These are phyloP conservation scores for Rhombomys opimus DNA, from an alignment of 2,113 vertebrate genomes.

Conservation along the genomic window DNA sequence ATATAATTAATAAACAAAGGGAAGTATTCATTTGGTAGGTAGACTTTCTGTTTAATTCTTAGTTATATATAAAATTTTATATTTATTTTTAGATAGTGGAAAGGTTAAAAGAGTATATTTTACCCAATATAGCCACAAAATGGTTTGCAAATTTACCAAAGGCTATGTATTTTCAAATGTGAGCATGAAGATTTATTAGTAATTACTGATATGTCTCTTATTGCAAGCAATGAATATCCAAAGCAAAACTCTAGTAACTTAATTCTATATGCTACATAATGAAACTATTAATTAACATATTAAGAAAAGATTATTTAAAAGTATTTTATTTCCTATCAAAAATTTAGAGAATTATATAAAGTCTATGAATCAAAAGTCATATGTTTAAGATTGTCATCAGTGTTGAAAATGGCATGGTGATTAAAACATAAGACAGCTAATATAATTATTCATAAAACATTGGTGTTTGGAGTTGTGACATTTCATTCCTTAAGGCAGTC, in stretches of 20 bases:
- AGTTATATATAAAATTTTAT: background rate
- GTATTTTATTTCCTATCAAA: constrained; percentile 39
- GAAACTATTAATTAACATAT: constrained; percentile 10
- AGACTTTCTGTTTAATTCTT: background rate
- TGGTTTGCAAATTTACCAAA: constrained; percentile 28
- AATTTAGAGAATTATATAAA: constrained; percentile 26
- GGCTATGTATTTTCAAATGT: constrained; percentile 5
- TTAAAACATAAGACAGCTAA: constrained; percentile 61
- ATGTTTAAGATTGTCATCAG: constrained; percentile 33
- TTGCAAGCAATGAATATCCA: background rate
- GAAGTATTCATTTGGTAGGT: background rate
- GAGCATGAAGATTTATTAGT: constrained; percentile 14
- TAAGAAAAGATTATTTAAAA: constrained; percentile 38
- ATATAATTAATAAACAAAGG: background rate
- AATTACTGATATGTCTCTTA: background rate
- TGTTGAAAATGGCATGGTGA: constrained; percentile 16
- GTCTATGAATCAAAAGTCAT: background rate
- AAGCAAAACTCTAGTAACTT: background rate
- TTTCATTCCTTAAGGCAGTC: constrained; percentile 68
- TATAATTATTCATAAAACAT: constrained; percentile 71
- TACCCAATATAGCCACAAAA: background rate
- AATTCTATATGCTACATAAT: background rate
- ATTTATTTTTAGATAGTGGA: constrained; percentile 1
- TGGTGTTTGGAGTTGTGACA: constrained; percentile 62
- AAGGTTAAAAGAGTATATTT: background rate